These are phyloP conservation scores for western clawed frog (Xenopus tropicalis) DNA, from an alignment of 2,113 vertebrate genomes.

Conservation along the genomic window DNA sequence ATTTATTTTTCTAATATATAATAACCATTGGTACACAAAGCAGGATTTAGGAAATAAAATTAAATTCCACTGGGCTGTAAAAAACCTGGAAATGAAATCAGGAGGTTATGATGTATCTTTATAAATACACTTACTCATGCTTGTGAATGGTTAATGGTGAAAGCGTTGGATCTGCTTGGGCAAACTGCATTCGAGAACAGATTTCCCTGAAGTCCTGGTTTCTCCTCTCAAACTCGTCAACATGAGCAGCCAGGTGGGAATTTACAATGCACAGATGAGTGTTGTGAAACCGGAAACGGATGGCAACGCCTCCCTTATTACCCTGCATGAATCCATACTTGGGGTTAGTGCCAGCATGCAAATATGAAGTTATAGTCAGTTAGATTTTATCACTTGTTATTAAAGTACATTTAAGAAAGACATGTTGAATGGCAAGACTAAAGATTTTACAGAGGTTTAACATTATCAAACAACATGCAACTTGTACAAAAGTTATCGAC, in stretches of 20 bases:
- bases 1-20: too few species aligned
- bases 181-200: constrained; percentile 85
- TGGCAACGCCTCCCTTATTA: constrained; percentile 91
- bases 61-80: too few species aligned
- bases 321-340: constrained; percentile 65
- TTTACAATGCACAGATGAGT: constrained; percentile 90
- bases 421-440: too few species aligned
- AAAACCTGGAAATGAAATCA: too few species aligned
- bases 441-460: too few species aligned
- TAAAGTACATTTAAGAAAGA: too few species aligned
- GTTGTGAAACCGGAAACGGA: constrained; percentile 91
- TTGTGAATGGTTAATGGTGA: constrained; percentile 80
- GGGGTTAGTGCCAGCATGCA: neutral
- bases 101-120: too few species aligned
- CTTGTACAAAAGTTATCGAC: too few species aligned
- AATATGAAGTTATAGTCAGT: neutral
- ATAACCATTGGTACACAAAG: too few species aligned
- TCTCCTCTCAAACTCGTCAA: constrained; percentile 84
- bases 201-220: constrained; percentile 96
- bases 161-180: constrained; percentile 64
- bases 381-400: too few species aligned
- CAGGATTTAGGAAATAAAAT: too few species aligned
- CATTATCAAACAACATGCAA: too few species aligned
- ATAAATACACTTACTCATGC: constrained; percentile 74
- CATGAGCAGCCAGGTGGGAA: constrained; percentile 89